Evolutionary conservation across 2,797 vertebrate genomes (phyloP), one percentile per base, ranked within the genome.

Genomic region (Halcyon leucocephala): DNA sequence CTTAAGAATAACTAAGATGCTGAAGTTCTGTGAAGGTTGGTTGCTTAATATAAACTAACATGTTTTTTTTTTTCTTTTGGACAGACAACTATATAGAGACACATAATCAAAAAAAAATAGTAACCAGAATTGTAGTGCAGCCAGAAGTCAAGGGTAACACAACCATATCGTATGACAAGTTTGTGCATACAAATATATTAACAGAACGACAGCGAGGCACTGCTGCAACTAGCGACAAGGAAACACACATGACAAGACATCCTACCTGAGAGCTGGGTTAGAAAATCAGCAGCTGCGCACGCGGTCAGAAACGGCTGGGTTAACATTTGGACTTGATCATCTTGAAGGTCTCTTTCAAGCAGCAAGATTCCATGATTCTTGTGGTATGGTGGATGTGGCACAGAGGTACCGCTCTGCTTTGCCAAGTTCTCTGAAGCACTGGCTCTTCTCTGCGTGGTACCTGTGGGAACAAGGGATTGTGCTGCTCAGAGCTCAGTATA

Each of bases 241-340:
- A 74, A 84, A 49, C 9, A 9, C 2, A 42, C 19, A 82, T n/a
- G 2, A 37, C 44, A 60, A 91, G 85, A 79, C 74, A 89, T 76
- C 96, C 96, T 93, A 97, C 93, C 96, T 92, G 93, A 96, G 86
- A 91, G 64, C 80, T 79, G 41, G 60, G 42, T 35, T 6, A 72
- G 86, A 89, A 94, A 92, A 39, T 76, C 76, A 81, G 88, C 79
- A 22, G 84, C 82, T 74, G 73, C 19, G 22, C 70, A 51, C 2
- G 5, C 82, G 93, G 84, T 89, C 66, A 93, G 92, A 97, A 73
- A 46, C 10, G 31, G 87, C 87, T 97, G 33, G 22, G 33, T 60
- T 60, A 37, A 60, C 5, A 7, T 35, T 37, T 60, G 33, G 33
- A 26, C 33, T 17, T 37, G 33, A 57, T 57, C 19, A 60, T 60